A percentile compares a stretch with the other conserved stretches of the same genome.
Evolutionary conservation across 2,797 vertebrate species (phyloP).

Genomic region (Telmatherina bonti): DNA sequence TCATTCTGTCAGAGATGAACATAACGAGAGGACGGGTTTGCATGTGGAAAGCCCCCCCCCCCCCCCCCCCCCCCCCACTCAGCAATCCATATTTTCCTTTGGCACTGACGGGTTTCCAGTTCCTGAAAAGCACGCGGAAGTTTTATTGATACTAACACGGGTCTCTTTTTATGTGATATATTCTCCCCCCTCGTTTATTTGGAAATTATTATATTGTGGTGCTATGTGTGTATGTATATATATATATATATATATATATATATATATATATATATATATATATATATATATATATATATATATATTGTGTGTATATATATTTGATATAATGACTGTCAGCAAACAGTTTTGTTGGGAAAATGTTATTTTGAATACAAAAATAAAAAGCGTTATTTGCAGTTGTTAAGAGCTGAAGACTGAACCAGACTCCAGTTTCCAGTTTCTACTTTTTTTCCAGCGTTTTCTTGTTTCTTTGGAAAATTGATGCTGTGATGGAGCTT

Average conservation of each 20-base stretch:
- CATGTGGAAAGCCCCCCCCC: too few species aligned
- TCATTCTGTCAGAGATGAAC: too few species aligned
- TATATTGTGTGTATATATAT: too few species aligned
- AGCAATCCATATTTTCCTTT: background rate
- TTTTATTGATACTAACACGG: slow-evolving; percentile 90
- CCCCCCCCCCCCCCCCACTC: too few species aligned
- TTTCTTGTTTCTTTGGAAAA: slow-evolving; percentile 91
- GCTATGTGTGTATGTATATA: slow-evolving; percentile 88
- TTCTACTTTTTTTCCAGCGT: slow-evolving; percentile 93
- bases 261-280: slow-evolving; percentile 95
- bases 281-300: slow-evolving; percentile 96
- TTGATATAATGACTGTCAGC: slow-evolving; percentile 88
- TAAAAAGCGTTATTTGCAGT: slow-evolving; percentile 72
- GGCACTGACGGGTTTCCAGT: background rate
- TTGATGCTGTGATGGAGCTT: slow-evolving; percentile 91
- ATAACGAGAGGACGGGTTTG: too few species aligned
- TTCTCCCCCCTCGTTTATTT: slow-evolving; percentile 78
- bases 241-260: slow-evolving; percentile 82
- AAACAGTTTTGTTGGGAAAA: slow-evolving; percentile 89
- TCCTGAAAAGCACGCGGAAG: slow-evolving; percentile 26
- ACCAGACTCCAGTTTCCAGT: slow-evolving; percentile 93
- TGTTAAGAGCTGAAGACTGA: slow-evolving; percentile 85
- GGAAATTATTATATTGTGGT: slow-evolving; percentile 96
- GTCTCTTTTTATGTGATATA: slow-evolving; percentile 94
- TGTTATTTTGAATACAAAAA: slow-evolving; percentile 96